Conservation (phyloP, 2,113 vertebrate species). For the Tringa solitaria region DNA sequence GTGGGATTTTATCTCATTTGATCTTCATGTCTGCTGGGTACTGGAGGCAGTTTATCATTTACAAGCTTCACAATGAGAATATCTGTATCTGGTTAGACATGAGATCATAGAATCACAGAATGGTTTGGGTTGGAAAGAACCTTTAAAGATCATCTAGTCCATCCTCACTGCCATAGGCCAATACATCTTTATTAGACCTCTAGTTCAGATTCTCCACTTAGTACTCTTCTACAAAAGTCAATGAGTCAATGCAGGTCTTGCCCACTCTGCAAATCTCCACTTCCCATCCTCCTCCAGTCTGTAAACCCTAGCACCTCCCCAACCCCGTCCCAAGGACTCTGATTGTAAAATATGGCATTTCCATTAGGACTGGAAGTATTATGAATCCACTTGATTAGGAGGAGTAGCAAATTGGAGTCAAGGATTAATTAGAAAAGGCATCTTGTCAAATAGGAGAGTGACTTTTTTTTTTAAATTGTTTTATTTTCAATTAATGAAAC, state of each 20-base stretch:
- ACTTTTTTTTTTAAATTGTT: background rate
- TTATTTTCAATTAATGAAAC: background rate
- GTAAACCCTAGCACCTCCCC: background rate
- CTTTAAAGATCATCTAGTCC: background rate
- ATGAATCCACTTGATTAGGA: background rate
- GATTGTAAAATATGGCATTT: background rate
- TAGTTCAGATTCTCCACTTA: background rate
- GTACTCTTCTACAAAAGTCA: background rate
- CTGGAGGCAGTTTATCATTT: background rate
- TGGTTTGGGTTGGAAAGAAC: background rate
- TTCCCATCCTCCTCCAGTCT: background rate
- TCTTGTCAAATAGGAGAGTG: background rate
- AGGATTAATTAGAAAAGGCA: background rate
- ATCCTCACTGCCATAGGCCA: rapidly evolving
- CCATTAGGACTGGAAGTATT: background rate
- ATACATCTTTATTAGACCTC: background rate
- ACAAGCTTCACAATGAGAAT: background rate
- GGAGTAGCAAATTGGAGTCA: background rate
- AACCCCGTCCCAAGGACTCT: background rate
- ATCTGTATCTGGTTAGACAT: background rate
- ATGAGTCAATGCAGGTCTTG: background rate
- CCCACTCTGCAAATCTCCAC: background rate
- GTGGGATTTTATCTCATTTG: background rate
- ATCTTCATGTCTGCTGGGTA: background rate
- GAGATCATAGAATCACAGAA: background rate